A percentile compares a stretch with the other conserved stretches of the same genome.
Evolutionary conservation across 2,888 invertebrate genomes (phyloP).

Genomic region (Mimachlamys varia): DNA sequence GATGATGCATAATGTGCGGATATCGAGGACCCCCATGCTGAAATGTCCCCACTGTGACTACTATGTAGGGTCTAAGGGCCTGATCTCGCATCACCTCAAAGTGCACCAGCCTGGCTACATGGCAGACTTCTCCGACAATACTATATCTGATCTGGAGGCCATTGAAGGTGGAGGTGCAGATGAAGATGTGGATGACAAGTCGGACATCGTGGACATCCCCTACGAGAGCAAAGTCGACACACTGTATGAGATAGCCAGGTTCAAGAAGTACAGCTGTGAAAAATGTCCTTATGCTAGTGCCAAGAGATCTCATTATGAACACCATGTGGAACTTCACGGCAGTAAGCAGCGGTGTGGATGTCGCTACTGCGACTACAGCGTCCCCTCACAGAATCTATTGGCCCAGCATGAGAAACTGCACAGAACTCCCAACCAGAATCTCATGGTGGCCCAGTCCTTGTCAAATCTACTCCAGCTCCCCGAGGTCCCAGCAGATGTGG

Average conservation of each 20-base stretch:
- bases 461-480: slow-evolving; percentile 76
- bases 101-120: slow-evolving; percentile 84
- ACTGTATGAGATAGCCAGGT: slow-evolving; percentile 87
- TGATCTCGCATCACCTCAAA: slow-evolving; percentile 86
- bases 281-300: slow-evolving; percentile 94
- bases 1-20: slow-evolving; percentile 87
- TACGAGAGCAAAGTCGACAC: slow-evolving; percentile 84
- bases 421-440: slow-evolving; percentile 79
- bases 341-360: slow-evolving; percentile 92
- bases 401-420: slow-evolving; percentile 92
- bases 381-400: slow-evolving; percentile 92
- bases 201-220: slow-evolving; percentile 63
- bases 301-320: slow-evolving; percentile 92
- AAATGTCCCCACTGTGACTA: slow-evolving; percentile 92
- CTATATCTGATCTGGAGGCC: slow-evolving; percentile 73
- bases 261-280: slow-evolving; percentile 84
- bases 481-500: slow-evolving; percentile 84
- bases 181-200: slow-evolving; percentile 59
- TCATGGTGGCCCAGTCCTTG: slow-evolving; percentile 77
- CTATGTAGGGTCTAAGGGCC: slow-evolving; percentile 88
- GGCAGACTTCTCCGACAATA: slow-evolving; percentile 59
- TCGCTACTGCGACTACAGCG: slow-evolving; percentile 93
- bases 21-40: slow-evolving; percentile 75
- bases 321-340: slow-evolving; percentile 91
- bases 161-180: slow-evolving; percentile 57